Evolutionary conservation across 2,888 invertebrate species (phyloP), one percentile per base, ranked within the genome.

Genomic region (Thelaira solivaga): DNA sequence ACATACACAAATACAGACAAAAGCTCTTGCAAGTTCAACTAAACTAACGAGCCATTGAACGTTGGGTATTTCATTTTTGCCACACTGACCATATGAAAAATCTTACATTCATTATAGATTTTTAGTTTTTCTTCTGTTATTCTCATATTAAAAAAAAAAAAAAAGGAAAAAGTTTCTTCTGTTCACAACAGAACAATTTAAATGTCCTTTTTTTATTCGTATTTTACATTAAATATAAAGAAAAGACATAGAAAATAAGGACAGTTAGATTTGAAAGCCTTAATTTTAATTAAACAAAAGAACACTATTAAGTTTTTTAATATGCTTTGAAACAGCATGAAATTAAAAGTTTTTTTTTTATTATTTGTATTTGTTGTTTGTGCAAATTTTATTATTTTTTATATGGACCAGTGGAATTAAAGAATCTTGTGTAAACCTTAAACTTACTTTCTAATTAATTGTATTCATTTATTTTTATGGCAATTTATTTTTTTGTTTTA

Each of bases 211-310:
- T 71, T n/a, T 67, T 49, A 41, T 72, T 61, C 49, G 10, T 34
- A 43, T 31, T 34, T 69, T 22, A 18, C 13, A 29, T n/a, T n/a
- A n/a, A n/a, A n/a, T n/a, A n/a, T n/a, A 68, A 69, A 45, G 16
- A 39, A 16, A 20, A 18, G 6, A 47, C 13, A 6, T n/a, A 41
- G 13, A 43, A 5, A 55, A 22, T 36, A 22, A 39, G 13, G 29
- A 39, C 53, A 64, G 4, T 18, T 8, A 24, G 24, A 49, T 51
- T 16, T 31, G 11, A 7, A 71, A 55, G 64, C n/a, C 41, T 36
- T 55, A 26, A 47, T 67, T 72, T 72, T 76, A 76, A 76, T 76
- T 76, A 62, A 72, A 76, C 71, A 76, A 61, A 75, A 71, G 71
- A 76, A 61, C 45, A 22, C 29, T 59, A 65, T 65, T 65, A 41